phyloP scores from a whole-genome alignment of 2,888 invertebrate species.

The Agriopis aurantiaria region DNA sequence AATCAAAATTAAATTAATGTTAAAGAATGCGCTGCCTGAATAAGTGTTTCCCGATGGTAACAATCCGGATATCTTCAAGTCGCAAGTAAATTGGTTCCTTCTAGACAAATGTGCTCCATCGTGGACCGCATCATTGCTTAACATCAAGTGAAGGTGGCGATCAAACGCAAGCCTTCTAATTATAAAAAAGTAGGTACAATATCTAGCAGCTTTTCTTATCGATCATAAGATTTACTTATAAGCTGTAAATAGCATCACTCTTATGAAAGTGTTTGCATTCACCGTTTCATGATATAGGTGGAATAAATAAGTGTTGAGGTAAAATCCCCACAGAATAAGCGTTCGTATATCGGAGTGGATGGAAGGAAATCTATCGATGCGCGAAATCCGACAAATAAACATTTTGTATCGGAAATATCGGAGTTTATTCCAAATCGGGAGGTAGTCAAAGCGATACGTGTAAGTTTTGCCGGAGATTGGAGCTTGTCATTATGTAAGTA shows the following conservation, averaged over 20 bases:
- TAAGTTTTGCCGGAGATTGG: slow-evolving; percentile 10
- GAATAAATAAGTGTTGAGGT: slow-evolving; percentile 30
- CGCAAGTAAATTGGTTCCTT: too few species aligned
- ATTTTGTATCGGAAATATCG: slow-evolving; percentile 41
- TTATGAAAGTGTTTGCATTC: slow-evolving; percentile 12
- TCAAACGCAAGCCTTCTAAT: too few species aligned
- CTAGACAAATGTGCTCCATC: too few species aligned
- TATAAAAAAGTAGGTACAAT: too few species aligned
- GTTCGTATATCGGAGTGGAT: slow-evolving; percentile 18
- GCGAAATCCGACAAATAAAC: slow-evolving; percentile 41
- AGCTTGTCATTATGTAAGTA: neutral
- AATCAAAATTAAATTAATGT: too few species aligned
- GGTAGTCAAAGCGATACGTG: slow-evolving; percentile 21
- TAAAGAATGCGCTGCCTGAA: too few species aligned
- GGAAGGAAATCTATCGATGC: slow-evolving; percentile 39
- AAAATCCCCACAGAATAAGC: slow-evolving; percentile 36
- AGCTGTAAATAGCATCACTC: slow-evolving; percentile 10
- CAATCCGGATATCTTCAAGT: too few species aligned
- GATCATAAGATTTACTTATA: neutral
- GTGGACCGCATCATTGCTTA: too few species aligned
- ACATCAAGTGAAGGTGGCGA: too few species aligned
- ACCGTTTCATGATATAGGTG: slow-evolving; percentile 17
- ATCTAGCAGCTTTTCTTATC: too few species aligned
- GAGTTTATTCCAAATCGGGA: slow-evolving; percentile 41
- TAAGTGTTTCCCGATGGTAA: too few species aligned